Conservation (phyloP, 2,888 invertebrate species). For the Synanthedon tipuliformis region DNA sequence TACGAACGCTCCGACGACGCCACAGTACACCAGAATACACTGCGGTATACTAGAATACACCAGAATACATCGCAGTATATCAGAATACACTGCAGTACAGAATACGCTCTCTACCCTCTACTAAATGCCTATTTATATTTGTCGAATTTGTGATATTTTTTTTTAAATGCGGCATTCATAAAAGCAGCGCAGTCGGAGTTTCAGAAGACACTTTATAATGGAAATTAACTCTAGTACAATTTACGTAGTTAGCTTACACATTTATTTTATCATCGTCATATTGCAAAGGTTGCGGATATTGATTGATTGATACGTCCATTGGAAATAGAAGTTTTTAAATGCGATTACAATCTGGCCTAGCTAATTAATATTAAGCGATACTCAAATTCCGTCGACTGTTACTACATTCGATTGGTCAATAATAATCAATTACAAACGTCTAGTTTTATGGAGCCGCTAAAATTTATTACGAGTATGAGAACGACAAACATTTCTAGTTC, state of each 20-base stretch:
- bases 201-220: conserved; percentile 52
- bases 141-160: conserved; percentile 34
- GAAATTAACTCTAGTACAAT: conserved; percentile 54
- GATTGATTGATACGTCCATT: background rate
- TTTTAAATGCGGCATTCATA: conserved; percentile 35
- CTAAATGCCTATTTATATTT: conserved; percentile 30
- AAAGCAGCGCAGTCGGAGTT: conserved; percentile 15
- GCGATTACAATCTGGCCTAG: conserved; percentile 40
- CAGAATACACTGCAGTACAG: background rate
- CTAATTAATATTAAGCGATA: conserved; percentile 22
- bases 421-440: conserved; percentile 9
- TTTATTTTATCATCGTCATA: conserved; percentile 22
- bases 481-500: conserved; percentile 56
- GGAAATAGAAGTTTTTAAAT: conserved; percentile 31
- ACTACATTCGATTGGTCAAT: conserved; percentile 44
- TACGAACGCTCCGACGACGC: conserved; percentile 22
- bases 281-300: conserved; percentile 30
- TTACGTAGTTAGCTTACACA: conserved; percentile 47
- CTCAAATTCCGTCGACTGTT: conserved; percentile 42
- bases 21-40: conserved; percentile 3
- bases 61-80: background rate
- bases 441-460: conserved; percentile 12
- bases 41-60: conserved; percentile 2
- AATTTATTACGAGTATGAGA: conserved; percentile 29
- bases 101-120: conserved; percentile 3